Conservation (phyloP, 2,113 vertebrate genomes). For the Synchiropus splendidus region DNA sequence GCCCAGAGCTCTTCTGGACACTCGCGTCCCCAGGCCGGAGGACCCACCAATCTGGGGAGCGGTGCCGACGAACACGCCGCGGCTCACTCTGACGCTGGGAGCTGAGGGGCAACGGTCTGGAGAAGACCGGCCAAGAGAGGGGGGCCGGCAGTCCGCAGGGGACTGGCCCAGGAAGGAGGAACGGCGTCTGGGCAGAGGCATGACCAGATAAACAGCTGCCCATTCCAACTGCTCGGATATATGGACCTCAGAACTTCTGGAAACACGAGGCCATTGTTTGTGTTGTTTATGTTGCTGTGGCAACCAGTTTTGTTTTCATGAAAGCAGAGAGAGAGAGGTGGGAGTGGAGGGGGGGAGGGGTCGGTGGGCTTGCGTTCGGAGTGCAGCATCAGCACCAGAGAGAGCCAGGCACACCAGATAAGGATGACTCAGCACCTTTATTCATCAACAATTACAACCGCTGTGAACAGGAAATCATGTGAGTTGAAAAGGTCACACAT, state of each 20-base stretch:
- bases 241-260: slow-evolving; percentile 70
- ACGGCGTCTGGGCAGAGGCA: slow-evolving; percentile 80
- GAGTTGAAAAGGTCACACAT: neutral
- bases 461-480: neutral
- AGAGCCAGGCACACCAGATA: no score
- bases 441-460: no score
- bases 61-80: slow-evolving; percentile 73
- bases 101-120: neutral
- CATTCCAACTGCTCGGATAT: slow-evolving; percentile 35
- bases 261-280: slow-evolving; percentile 63
- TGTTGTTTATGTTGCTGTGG: slow-evolving; percentile 23
- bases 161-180: slow-evolving; percentile 76
- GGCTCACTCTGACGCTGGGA: slow-evolving; percentile 39
- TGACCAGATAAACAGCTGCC: slow-evolving; percentile 54
- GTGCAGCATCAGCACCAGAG: slow-evolving; percentile 22
- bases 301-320: slow-evolving; percentile 13
- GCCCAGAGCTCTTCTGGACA: slow-evolving; percentile 84
- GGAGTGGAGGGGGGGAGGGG: no score
- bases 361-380: no score
- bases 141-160: slow-evolving; percentile 47
- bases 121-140: slow-evolving; percentile 3
- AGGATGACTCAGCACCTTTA: no score
- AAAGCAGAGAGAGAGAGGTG: no score
- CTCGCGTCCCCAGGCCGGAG: slow-evolving; percentile 71
- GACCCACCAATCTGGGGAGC: slow-evolving; percentile 41